A percentile compares a stretch with the other conserved stretches of the same genome.
phyloP scores from a whole-genome alignment of 2,797 vertebrate species.

The Capromys pilorides region DNA sequence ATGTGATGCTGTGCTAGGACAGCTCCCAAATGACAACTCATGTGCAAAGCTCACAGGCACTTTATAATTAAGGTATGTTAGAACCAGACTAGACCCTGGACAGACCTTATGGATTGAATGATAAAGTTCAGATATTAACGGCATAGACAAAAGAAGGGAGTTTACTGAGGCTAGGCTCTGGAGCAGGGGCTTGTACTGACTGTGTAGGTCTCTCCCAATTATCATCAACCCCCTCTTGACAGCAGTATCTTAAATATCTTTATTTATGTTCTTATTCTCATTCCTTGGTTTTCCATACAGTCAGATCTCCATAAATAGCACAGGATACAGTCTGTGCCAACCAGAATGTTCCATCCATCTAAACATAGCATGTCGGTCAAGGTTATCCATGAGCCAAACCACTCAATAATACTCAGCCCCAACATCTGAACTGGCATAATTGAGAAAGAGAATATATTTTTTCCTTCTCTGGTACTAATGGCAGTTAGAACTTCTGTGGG shows the following conservation, averaged over 20 bases:
- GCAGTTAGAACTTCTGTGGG: not conserved
- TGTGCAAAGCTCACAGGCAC: not conserved
- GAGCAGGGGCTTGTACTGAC: not conserved
- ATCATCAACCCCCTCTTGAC: not conserved
- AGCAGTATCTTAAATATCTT: not conserved
- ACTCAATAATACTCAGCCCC: not conserved
- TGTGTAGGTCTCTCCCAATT: not conserved
- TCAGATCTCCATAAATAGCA: not conserved
- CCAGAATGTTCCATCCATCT: not conserved
- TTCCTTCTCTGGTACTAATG: not conserved
- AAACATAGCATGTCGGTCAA: not conserved
- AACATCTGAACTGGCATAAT: not conserved
- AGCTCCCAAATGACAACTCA: not conserved
- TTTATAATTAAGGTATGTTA: not conserved
- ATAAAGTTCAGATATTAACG: not conserved
- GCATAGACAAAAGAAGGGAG: not conserved
- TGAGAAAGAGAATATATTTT: not conserved
- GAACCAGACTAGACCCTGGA: not conserved
- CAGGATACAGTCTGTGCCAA: not conserved
- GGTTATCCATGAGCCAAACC: not conserved
- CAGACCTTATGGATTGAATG: not conserved
- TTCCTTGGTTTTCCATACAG: not conserved
- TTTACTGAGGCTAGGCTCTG: not conserved
- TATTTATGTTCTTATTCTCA: not conserved
- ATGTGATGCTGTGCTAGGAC: not conserved